Conservation (phyloP, 2,113 vertebrate genomes). For the Silurus asotus region DNA sequence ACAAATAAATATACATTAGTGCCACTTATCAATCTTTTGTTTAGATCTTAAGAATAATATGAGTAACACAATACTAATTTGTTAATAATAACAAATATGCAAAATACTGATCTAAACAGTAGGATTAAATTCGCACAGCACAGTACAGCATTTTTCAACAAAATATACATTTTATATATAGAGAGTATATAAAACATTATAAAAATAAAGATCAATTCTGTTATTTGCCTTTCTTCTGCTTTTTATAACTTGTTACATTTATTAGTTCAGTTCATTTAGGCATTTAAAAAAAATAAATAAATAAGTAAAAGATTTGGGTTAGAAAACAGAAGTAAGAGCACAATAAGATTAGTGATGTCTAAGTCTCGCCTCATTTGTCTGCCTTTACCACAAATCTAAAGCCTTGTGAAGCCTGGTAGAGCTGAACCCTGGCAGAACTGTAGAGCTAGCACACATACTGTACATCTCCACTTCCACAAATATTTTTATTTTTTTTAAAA, state of each 20-base stretch:
- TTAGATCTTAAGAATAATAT: neutral
- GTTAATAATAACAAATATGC: too few species aligned
- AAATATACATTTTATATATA: neutral
- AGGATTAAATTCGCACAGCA: slow-evolving; percentile 13
- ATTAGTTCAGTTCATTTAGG: slow-evolving; percentile 66
- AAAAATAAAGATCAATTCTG: neutral
- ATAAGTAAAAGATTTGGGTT: slow-evolving; percentile 60
- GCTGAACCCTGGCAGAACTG: slow-evolving; percentile 49
- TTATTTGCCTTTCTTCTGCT: slow-evolving; percentile 34
- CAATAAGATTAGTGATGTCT: slow-evolving; percentile 74
- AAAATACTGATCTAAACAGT: neutral
- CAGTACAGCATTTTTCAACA: neutral
- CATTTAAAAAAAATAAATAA: too few species aligned
- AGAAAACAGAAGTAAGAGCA: slow-evolving; percentile 77
- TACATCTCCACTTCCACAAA: slow-evolving; percentile 73
- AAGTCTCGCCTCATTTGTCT: neutral
- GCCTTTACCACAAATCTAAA: slow-evolving; percentile 60
- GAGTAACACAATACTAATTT: too few species aligned
- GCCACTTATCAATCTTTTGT: neutral
- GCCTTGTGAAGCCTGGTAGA: slow-evolving; percentile 70
- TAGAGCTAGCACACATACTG: slow-evolving; percentile 69
- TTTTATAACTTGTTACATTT: slow-evolving; percentile 69
- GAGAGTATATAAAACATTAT: neutral
- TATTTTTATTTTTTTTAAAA: neutral
- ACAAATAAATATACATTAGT: neutral